Evolutionary conservation across 2,888 invertebrate genomes (phyloP).

Genomic region (Erebia epiphron): DNA sequence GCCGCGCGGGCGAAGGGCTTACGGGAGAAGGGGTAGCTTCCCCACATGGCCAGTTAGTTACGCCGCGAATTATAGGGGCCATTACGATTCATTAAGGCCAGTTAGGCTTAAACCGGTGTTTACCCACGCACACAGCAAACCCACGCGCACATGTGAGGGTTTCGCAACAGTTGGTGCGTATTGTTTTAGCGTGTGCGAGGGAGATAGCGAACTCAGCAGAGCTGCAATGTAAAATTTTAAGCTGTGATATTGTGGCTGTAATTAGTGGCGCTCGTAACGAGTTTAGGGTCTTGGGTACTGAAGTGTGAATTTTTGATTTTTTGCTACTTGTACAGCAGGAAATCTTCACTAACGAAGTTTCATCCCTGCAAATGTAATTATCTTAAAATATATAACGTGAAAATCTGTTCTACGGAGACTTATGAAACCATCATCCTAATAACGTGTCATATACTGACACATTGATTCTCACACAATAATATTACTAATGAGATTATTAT

Average conservation of each 20-base stretch:
- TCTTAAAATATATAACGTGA: background rate
- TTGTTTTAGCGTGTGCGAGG: conserved; percentile 63
- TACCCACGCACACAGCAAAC: conserved; percentile 73
- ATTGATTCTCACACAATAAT: no score
- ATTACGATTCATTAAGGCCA: conserved; percentile 85
- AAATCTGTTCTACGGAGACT: conserved; percentile 31
- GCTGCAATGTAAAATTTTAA: conserved; percentile 70
- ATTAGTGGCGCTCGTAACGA: conserved; percentile 74
- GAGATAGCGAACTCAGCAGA: conserved; percentile 53
- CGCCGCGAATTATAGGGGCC: conserved; percentile 84
- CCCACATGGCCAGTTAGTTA: conserved; percentile 83
- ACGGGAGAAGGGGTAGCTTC: conserved; percentile 52
- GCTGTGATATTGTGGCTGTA: conserved; percentile 71
- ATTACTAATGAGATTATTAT: no score
- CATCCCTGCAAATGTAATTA: background rate
- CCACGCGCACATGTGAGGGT: conserved; percentile 49
- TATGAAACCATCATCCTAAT: no score
- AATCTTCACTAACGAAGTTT: conserved; percentile 17
- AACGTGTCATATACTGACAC: no score
- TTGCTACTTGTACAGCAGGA: conserved; percentile 12
- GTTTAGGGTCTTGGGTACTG: conserved; percentile 65
- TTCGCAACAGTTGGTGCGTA: conserved; percentile 70
- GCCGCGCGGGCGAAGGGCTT: conserved; percentile 48
- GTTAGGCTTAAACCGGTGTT: conserved; percentile 84
- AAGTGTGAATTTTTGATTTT: conserved; percentile 67